Evolutionary conservation across 2,113 vertebrate species (phyloP).

Genomic region (Taurulus bubalis): DNA sequence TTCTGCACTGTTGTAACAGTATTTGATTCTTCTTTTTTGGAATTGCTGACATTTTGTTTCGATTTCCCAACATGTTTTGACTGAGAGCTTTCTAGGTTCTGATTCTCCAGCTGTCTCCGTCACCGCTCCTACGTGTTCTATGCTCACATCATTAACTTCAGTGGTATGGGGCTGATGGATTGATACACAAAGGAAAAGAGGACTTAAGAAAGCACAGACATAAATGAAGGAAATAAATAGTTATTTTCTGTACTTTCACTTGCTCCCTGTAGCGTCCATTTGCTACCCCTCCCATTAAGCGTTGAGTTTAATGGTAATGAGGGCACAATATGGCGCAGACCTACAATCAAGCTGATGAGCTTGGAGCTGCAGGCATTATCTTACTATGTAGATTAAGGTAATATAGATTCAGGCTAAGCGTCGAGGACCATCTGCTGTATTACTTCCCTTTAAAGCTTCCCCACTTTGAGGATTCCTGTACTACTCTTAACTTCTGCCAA

Average conservation of each 20-base stretch:
- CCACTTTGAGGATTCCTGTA: neutral
- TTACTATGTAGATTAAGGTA: conserved; percentile 26
- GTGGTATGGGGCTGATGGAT: conserved; percentile 42
- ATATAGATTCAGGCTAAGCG: conserved; percentile 14
- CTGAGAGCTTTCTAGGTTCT: conserved; percentile 30
- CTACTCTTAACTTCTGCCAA: neutral
- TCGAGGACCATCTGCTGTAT: conserved; percentile 27
- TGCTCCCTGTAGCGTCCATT: conserved; percentile 31
- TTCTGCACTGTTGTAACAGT: conserved; percentile 38
- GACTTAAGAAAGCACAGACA: conserved; percentile 31
- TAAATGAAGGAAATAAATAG: conserved; percentile 29
- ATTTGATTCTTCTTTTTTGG: conserved; percentile 21
- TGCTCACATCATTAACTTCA: conserved; percentile 58
- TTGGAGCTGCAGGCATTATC: conserved; percentile 15
- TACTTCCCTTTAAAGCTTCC: conserved; percentile 7
- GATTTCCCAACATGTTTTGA: conserved; percentile 57
- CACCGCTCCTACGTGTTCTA: conserved; percentile 15
- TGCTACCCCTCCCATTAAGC: conserved; percentile 16
- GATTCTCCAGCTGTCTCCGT: conserved; percentile 39
- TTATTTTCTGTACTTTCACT: conserved; percentile 22
- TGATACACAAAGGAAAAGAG: conserved; percentile 22
- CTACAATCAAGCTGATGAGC: conserved; percentile 19
- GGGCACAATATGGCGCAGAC: conserved; percentile 21
- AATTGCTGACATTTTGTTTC: conserved; percentile 66
- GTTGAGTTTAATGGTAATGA: conserved; percentile 31